These are phyloP conservation scores for Seira ritae DNA, from an alignment of 2,888 invertebrate species.

Conservation along the genomic window DNA sequence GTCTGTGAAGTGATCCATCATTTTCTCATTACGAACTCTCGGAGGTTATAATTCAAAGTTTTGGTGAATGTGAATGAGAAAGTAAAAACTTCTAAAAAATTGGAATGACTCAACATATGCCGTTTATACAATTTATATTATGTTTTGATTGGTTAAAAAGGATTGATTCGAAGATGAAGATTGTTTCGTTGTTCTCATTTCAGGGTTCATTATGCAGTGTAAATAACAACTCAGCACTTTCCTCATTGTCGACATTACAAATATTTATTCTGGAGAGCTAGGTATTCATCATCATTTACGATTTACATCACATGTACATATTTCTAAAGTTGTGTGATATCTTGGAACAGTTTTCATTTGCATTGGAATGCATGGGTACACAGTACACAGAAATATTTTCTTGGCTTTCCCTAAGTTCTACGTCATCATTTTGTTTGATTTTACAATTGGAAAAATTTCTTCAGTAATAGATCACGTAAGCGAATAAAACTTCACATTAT, in stretches of 20 bases:
- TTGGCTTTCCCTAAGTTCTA: too few relatives aligned
- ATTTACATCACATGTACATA: too few relatives aligned
- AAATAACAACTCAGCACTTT: constrained; percentile 40
- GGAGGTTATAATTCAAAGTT: background rate
- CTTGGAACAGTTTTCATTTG: too few relatives aligned
- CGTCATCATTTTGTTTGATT: too few relatives aligned
- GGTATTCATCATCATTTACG: too few relatives aligned
- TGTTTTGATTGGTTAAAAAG: too few relatives aligned
- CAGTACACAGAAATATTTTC: too few relatives aligned
- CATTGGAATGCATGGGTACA: too few relatives aligned
- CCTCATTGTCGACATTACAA: constrained; percentile 29
- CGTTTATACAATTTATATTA: background rate
- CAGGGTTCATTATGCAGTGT: constrained; percentile 34
- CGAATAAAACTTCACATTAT: too few relatives aligned
- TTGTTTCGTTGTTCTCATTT: constrained; percentile 22
- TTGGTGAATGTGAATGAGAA: background rate
- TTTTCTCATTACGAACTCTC: constrained; percentile 13
- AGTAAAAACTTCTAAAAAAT: constrained; percentile 21
- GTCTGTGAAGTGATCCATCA: constrained; percentile 30
- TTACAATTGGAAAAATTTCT: too few relatives aligned
- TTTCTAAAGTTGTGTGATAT: too few relatives aligned
- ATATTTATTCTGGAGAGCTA: constrained; percentile 39
- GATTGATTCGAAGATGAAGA: constrained; percentile 10
- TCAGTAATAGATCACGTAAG: too few relatives aligned
- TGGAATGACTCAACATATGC: constrained; percentile 14